phyloP scores from a whole-genome alignment of 1,140 invertebrate species.

The Bombus cullumanus region DNA sequence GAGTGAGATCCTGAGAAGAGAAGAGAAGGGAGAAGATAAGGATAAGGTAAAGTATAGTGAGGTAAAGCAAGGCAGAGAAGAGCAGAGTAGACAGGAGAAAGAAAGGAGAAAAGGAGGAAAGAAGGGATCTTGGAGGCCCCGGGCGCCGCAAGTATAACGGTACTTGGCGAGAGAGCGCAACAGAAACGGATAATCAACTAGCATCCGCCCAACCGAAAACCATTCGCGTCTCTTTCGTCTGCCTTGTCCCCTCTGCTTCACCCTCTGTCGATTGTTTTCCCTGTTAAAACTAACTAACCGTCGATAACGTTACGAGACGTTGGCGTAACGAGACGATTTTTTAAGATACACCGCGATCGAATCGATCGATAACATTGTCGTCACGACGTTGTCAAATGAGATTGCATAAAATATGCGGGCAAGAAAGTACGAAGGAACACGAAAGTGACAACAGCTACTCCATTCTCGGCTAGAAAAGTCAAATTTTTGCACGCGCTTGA shows the following conservation, averaged over 20 bases:
- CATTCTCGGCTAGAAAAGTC: background rate
- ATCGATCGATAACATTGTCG: too few species aligned
- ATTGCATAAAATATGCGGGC: too few species aligned
- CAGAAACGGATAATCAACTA: conserved; percentile 53
- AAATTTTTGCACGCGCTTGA: conserved; percentile 24
- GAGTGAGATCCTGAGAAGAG: conserved; percentile 1
- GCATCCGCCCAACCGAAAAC: conserved; percentile 62
- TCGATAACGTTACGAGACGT: background rate
- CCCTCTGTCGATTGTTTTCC: background rate
- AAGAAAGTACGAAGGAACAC: background rate
- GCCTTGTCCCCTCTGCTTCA: background rate
- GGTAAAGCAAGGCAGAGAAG: background rate
- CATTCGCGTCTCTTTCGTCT: conserved; percentile 32
- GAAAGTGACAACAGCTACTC: background rate
- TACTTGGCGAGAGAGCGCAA: conserved; percentile 56
- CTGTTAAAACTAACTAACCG: background rate
- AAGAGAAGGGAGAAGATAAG: background rate
- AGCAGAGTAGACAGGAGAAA: background rate
- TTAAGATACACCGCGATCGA: too few species aligned
- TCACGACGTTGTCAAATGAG: too few species aligned
- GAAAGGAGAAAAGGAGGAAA: conserved; percentile 27
- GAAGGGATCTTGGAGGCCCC: conserved; percentile 54
- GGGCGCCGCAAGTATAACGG: conserved; percentile 65
- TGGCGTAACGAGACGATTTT: too few species aligned
- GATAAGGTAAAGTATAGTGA: background rate